Conservation (phyloP, 2,797 vertebrate genomes). For the Cygnus olor region DNA sequence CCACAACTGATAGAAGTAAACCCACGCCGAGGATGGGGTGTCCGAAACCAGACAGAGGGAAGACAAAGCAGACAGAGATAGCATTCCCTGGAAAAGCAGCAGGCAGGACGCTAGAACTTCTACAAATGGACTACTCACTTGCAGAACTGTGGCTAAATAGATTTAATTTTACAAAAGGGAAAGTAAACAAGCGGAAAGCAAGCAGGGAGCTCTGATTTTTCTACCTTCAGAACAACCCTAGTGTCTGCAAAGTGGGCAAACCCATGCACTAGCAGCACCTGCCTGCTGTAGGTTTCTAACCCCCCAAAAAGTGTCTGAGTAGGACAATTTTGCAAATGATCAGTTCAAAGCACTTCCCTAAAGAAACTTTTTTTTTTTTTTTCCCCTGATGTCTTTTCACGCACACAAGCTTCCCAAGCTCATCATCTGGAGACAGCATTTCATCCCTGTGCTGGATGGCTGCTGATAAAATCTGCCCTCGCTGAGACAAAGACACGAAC, state of each 20-base stretch:
- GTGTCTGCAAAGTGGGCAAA: background rate
- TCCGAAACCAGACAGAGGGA: conserved; percentile 7
- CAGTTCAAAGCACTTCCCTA: background rate
- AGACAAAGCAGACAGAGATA: background rate
- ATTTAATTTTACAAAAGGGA: background rate
- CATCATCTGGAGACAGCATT: background rate
- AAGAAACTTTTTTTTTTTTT: background rate
- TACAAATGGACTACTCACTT: background rate
- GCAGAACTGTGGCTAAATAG: fast-evolving
- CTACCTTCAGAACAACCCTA: fast-evolving
- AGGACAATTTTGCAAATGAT: background rate
- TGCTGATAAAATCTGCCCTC: background rate
- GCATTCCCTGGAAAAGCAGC: background rate
- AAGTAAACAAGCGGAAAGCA: background rate
- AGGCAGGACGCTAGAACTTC: background rate
- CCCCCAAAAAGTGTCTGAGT: no score
- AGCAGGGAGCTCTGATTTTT: background rate
- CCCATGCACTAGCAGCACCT: fast-evolving
- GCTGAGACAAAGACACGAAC: background rate
- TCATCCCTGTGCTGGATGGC: background rate
- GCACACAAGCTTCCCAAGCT: background rate
- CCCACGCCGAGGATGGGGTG: background rate
- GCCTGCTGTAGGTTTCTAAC: background rate
- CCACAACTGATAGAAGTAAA: background rate
- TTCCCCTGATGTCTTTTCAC: background rate